These are phyloP conservation scores for Lasioglossum zephyrum DNA, from an alignment of 2,888 invertebrate genomes.

Conservation along the genomic window DNA sequence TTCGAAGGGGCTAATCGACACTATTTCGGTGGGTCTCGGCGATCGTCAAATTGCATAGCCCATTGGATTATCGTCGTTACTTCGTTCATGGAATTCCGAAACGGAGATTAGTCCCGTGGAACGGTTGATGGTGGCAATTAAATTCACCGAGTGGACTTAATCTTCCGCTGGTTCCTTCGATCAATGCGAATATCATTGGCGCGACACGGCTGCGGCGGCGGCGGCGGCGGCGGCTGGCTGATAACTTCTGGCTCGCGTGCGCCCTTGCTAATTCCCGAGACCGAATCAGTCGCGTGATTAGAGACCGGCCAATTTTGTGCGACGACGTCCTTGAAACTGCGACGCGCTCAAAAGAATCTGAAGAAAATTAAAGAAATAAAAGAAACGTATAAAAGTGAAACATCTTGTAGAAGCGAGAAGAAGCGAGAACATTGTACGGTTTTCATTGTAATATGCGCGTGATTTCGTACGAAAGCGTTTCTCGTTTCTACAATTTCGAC, in stretches of 20 bases:
- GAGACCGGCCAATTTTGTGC: not conserved
- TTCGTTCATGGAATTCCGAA: constrained; percentile 71
- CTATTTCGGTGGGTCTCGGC: constrained; percentile 19
- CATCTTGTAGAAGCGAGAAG: too few species aligned
- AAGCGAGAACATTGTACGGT: too few species aligned
- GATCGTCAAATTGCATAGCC: constrained; percentile 53
- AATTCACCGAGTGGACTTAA: constrained; percentile 49
- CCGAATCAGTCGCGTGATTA: constrained; percentile 1
- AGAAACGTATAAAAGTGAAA: too few species aligned
- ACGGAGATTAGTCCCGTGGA: constrained; percentile 73
- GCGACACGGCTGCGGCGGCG: not conserved
- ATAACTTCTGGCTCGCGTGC: not conserved
- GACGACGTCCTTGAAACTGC: not conserved
- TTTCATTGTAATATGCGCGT: too few species aligned
- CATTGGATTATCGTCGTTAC: constrained; percentile 62
- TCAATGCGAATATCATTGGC: constrained; percentile 16
- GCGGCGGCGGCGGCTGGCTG: not conserved
- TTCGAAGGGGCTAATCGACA: constrained; percentile 37
- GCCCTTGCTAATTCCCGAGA: not conserved
- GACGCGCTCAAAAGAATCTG: not conserved
- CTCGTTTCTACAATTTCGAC: too few species aligned
- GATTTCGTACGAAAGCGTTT: too few species aligned
- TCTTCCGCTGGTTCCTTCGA: constrained; percentile 28
- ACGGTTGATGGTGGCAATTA: constrained; percentile 62
- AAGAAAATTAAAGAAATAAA: too few species aligned